Base-by-base conservation (phyloP, 1,140 invertebrate genomes). In the Bactericera cockerelli region DNA sequence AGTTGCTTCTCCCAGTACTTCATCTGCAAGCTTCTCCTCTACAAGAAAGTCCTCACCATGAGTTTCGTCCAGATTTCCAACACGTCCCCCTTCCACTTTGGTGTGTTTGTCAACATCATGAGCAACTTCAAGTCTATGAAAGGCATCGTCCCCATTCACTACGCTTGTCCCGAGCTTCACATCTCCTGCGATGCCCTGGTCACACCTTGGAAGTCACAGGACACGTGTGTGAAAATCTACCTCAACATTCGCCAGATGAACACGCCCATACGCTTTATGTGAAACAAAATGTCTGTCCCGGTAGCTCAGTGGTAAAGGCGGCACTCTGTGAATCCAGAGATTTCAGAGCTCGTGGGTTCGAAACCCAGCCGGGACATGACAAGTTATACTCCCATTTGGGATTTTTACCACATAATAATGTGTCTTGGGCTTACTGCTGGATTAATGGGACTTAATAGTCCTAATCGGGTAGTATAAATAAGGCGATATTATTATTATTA, bases 61-160 rank as follows among this genome's bases (percentile, higher is more conserved):
- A 24, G 57, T 42, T 61, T 61, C 56, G 57, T 57, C 2, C 56
- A 57, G 49, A 56, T 57, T 24, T 59, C 60, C n/a, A 53, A 57
- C 13, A 21, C 28, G 13, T 28, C 16, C 31, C 16, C 60, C 1
- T 42, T 58, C 22, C 14, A 55, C 14, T 61, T 61, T 28, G 56
- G 56, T 11, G 60, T 56, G 16, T 61, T 38, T 14, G 38, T 61
- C 4, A 42, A 61, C 21, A 56, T 61, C 21, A 39, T 22, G 25
- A 61, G 60, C 25, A 28, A 21, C 14, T 61, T 49, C 56, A 58
- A 49, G 33, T 58, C 31, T 22, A 61, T 61, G 39, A 61, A 61
- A 61, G 60, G 60, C n/a, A 53, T 61, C 21, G 49, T 61, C 38
- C 57, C 60, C 14, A 57, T 57, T n/a, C 42, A 49, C 22, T 49